phyloP scores from a whole-genome alignment of 2,113 vertebrate genomes.

The Hystrix cristata region DNA sequence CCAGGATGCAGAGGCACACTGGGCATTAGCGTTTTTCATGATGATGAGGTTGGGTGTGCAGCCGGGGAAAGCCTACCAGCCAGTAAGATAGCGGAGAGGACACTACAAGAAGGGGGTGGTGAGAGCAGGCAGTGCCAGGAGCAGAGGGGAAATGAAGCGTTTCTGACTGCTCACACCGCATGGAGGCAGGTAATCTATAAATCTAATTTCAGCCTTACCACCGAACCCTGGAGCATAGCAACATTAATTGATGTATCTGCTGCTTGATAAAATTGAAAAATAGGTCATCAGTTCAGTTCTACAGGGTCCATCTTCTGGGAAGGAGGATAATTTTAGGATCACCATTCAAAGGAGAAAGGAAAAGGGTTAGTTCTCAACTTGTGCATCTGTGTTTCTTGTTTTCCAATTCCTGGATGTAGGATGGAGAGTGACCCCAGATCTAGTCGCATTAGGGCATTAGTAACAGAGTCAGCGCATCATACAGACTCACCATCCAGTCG shows the following conservation, averaged over 20 bases:
- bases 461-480: background rate
- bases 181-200: constrained; percentile 86
- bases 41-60: background rate
- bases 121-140: background rate
- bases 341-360: constrained; percentile 60
- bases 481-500: background rate
- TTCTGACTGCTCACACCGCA: constrained; percentile 43
- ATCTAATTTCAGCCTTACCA: constrained; percentile 85
- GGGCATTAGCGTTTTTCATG: background rate
- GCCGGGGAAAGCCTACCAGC: background rate
- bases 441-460: background rate
- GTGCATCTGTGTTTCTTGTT: background rate
- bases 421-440: background rate
- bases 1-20: background rate
- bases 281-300: constrained; percentile 85
- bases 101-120: background rate
- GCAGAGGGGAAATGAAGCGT: constrained; percentile 63
- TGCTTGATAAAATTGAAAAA: constrained; percentile 85
- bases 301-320: constrained; percentile 79
- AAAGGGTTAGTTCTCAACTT: background rate
- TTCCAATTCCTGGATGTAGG: background rate
- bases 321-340: constrained; percentile 77
- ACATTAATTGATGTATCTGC: constrained; percentile 86
- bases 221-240: constrained; percentile 84
- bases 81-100: background rate